Evolutionary conservation across 1,140 invertebrate genomes (phyloP).

Genomic region (Neuroterus valhalla): DNA sequence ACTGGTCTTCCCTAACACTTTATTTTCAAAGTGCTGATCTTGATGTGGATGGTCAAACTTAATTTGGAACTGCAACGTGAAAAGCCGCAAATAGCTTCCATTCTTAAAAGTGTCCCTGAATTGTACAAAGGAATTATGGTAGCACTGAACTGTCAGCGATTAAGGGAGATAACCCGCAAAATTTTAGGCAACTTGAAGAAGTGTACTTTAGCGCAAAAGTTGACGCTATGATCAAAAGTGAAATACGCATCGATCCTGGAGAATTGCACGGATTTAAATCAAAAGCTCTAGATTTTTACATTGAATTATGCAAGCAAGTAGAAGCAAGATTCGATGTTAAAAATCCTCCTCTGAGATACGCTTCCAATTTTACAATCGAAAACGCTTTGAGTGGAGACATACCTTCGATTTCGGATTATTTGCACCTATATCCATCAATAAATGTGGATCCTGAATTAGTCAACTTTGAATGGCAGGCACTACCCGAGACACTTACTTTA

Average conservation of each 20-base stretch:
- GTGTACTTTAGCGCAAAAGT: constrained; percentile 44
- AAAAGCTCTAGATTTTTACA: constrained; percentile 43
- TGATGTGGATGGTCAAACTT: constrained; percentile 32
- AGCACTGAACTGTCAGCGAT: constrained; percentile 16
- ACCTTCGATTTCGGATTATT: not conserved
- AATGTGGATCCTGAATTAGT: not conserved
- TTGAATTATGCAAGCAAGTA: constrained; percentile 36
- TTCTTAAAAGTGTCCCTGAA: constrained; percentile 36
- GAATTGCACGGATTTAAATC: constrained; percentile 38
- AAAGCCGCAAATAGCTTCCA: constrained; percentile 40
- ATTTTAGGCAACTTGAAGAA: constrained; percentile 31
- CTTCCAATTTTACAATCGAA: constrained; percentile 23
- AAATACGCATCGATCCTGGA: not conserved
- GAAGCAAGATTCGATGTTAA: constrained; percentile 39
- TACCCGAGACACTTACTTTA: not conserved
- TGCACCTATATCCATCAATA: not conserved
- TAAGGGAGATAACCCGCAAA: not conserved
- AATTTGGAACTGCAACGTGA: constrained; percentile 45
- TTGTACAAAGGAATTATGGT: constrained; percentile 42
- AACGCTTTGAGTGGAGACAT: constrained; percentile 34
- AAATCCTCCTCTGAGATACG: constrained; percentile 7
- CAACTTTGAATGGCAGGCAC: not conserved
- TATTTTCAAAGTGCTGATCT: constrained; percentile 41
- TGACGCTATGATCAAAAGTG: constrained; percentile 35
- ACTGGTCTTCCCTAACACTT: constrained; percentile 41